Conservation (phyloP, 1,140 invertebrate genomes). For the Samia ricini region DNA sequence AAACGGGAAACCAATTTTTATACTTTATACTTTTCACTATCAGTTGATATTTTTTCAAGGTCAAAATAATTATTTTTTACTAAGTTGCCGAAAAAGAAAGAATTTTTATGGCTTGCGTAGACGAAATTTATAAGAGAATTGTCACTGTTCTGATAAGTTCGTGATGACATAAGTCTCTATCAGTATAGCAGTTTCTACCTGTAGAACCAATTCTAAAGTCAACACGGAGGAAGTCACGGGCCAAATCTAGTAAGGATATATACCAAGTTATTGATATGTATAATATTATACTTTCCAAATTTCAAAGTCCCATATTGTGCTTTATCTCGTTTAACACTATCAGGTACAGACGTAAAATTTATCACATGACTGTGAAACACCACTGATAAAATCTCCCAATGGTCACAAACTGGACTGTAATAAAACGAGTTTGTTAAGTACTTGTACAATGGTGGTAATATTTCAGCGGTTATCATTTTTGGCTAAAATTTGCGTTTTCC, state of each 20-base stretch:
- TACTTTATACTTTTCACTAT: too few relatives aligned
- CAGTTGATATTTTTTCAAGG: too few relatives aligned
- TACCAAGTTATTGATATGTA: background rate
- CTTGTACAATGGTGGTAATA: slow-evolving; percentile 39
- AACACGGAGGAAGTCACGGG: too few relatives aligned
- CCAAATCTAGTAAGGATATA: background rate
- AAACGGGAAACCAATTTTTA: too few relatives aligned
- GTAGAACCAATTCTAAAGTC: too few relatives aligned
- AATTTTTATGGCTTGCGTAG: too few relatives aligned
- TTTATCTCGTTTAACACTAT: background rate
- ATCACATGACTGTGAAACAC: slow-evolving; percentile 2
- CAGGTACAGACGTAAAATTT: background rate
- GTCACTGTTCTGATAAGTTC: too few relatives aligned
- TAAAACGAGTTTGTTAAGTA: slow-evolving; percentile 33
- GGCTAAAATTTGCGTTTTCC: slow-evolving; percentile 41
- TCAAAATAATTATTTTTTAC: too few relatives aligned
- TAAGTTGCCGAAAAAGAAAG: too few relatives aligned
- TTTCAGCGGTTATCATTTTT: slow-evolving; percentile 54
- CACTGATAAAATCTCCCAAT: slow-evolving; percentile 41
- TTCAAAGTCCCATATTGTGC: background rate
- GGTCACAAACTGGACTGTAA: slow-evolving; percentile 27
- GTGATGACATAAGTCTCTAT: too few relatives aligned
- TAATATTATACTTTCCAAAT: background rate
- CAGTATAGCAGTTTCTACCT: too few relatives aligned
- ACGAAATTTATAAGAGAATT: too few relatives aligned